A percentile compares a stretch with the other conserved stretches of the same genome.
phyloP scores from a whole-genome alignment of 2,888 invertebrate species.

The Anoplius nigerrimus region DNA sequence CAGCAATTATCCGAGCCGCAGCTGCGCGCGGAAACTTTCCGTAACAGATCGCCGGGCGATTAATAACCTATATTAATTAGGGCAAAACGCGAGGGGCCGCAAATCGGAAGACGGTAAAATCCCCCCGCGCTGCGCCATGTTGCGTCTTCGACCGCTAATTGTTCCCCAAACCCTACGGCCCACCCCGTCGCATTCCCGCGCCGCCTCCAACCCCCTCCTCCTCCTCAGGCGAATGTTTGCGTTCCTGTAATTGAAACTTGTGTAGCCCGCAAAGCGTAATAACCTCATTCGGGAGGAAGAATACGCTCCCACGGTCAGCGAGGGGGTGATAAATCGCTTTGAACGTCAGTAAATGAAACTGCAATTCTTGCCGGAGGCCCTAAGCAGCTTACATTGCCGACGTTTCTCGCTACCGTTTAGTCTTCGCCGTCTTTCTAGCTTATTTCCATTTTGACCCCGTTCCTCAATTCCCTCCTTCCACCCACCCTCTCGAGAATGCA shows the following conservation, averaged over 20 bases:
- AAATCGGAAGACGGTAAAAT: conserved; percentile 53
- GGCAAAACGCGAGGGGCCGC: conserved; percentile 38
- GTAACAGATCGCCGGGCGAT: conserved; percentile 54
- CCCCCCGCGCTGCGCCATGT: conserved; percentile 24
- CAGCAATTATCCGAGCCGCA: conserved; percentile 54
- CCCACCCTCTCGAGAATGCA: too few relatives aligned
- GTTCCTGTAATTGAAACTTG: conserved; percentile 1
- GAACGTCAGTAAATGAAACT: neutral
- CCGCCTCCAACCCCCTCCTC: neutral
- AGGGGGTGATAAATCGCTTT: neutral
- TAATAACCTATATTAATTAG: conserved; percentile 62
- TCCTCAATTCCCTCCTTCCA: too few relatives aligned
- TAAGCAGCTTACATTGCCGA: too few relatives aligned
- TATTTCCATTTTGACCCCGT: too few relatives aligned
- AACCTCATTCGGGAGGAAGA: neutral
- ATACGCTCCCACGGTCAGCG: neutral
- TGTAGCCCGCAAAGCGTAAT: neutral
- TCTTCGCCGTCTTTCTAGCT: too few relatives aligned
- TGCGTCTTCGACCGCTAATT: conserved; percentile 52
- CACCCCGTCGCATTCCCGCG: too few relatives aligned
- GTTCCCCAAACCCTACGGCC: too few relatives aligned
- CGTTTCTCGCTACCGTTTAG: too few relatives aligned
- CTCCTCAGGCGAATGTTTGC: neutral
- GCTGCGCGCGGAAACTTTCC: conserved; percentile 55
- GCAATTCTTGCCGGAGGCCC: too few relatives aligned